Evolutionary conservation across 2,888 invertebrate species (phyloP).

Genomic region (Lomographa bimaculata): DNA sequence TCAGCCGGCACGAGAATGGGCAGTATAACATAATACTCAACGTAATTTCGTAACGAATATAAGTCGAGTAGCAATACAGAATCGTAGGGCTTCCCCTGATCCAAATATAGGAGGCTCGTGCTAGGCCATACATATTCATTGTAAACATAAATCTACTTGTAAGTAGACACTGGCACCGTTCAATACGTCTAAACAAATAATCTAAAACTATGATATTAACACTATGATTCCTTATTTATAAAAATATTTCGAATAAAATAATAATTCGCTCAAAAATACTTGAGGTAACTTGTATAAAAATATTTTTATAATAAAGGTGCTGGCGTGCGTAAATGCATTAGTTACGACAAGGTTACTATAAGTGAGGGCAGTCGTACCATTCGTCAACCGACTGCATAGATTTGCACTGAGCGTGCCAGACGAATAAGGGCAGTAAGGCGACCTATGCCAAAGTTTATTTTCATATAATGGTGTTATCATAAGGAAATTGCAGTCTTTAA

Average conservation of each 20-base stretch:
- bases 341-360: not conserved
- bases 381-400: too few relatives aligned
- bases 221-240: constrained; percentile 21
- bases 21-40: too few relatives aligned
- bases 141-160: constrained; percentile 25
- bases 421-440: too few relatives aligned
- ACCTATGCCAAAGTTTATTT: too few relatives aligned
- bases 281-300: constrained; percentile 32
- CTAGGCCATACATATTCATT: constrained; percentile 19
- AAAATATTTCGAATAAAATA: constrained; percentile 23
- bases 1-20: constrained; percentile 15
- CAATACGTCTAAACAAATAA: constrained; percentile 27
- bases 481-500: too few relatives aligned
- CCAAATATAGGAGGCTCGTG: constrained; percentile 13
- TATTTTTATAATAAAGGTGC: constrained; percentile 19
- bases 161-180: constrained; percentile 34
- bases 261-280: constrained; percentile 19
- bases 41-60: too few relatives aligned
- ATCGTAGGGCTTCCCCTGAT: too few relatives aligned
- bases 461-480: too few relatives aligned
- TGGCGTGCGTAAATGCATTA: constrained; percentile 8
- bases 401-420: too few relatives aligned
- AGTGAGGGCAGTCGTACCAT: too few relatives aligned
- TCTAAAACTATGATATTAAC: constrained; percentile 37
- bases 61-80: too few relatives aligned